These are phyloP conservation scores for Mico argentatus DNA, from an alignment of 2,797 vertebrate species.

Conservation along the genomic window DNA sequence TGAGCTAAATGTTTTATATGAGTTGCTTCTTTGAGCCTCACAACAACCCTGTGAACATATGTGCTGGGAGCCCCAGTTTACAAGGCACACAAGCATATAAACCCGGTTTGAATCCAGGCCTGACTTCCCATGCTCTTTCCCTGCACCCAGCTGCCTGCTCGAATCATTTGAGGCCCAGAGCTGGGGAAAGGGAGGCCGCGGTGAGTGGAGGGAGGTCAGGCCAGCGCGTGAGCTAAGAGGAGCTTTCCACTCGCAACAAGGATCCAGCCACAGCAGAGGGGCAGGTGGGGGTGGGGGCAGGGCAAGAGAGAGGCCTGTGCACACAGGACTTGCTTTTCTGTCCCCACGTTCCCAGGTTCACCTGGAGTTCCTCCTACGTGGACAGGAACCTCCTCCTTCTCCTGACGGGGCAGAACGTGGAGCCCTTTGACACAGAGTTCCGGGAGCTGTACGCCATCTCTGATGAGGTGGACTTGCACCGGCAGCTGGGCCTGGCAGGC, in stretches of 20 bases:
- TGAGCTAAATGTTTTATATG: neutral
- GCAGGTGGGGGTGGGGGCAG: fast-evolving
- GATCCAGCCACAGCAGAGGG: fast-evolving
- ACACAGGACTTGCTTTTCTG: neutral
- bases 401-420: conserved; percentile 93
- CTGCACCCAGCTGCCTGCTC: neutral
- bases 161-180: neutral
- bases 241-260: neutral
- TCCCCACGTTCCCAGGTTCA: conserved; percentile 87
- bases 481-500: conserved; percentile 88
- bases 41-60: neutral
- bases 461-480: conserved; percentile 91
- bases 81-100: neutral
- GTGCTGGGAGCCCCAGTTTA: neutral
- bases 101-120: neutral
- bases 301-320: neutral
- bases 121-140: neutral
- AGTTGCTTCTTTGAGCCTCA: neutral
- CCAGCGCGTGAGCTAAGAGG: fast-evolving
- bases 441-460: conserved; percentile 95
- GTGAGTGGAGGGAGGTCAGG: no score
- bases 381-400: conserved; percentile 94
- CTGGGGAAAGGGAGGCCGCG: neutral
- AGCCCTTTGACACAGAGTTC: conserved; percentile 94
- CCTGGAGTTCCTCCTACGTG: conserved; percentile 93